Percentiles rank a stretch among this genome's conserved stretches.
phyloP scores from a whole-genome alignment of 2,797 vertebrate genomes.

The Notolepis coatsorum region DNA sequence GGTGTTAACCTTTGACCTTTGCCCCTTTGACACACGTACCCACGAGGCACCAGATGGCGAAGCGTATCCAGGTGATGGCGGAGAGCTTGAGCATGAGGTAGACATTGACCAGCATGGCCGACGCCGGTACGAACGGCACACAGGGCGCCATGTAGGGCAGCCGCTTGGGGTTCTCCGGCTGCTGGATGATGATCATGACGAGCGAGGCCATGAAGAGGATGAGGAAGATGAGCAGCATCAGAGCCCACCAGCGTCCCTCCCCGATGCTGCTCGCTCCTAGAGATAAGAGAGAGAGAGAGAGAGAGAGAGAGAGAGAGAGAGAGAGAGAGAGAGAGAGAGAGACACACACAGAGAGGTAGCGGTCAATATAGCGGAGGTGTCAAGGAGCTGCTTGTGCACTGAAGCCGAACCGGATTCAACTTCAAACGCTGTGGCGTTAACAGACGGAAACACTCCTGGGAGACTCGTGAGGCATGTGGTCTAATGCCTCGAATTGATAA shows the following conservation, averaged over 20 bases:
- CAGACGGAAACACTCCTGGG: too few species aligned
- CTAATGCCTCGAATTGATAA: too few species aligned
- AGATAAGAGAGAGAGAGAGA: neutral
- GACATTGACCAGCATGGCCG: slow-evolving; percentile 97
- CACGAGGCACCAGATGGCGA: slow-evolving; percentile 95
- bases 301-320: neutral
- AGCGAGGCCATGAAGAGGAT: slow-evolving; percentile 84
- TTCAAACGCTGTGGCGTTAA: too few species aligned
- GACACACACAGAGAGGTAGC: too few species aligned
- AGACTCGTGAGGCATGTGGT: too few species aligned
- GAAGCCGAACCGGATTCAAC: too few species aligned
- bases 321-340: neutral
- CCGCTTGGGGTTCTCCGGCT: slow-evolving; percentile 97
- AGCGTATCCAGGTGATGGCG: slow-evolving; percentile 96
- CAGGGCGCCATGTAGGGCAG: slow-evolving; percentile 98
- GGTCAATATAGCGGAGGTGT: too few species aligned
- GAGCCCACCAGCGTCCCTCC: slow-evolving; percentile 93
- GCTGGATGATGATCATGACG: slow-evolving; percentile 94
- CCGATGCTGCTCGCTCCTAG: slow-evolving; percentile 84
- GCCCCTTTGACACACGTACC: slow-evolving; percentile 79
- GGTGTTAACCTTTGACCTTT: neutral
- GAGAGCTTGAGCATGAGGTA: slow-evolving; percentile 99
- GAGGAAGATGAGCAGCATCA: slow-evolving; percentile 89
- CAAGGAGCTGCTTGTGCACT: too few species aligned
- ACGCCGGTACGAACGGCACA: slow-evolving; percentile 94